These are phyloP conservation scores for Sarcophaga caerulescens DNA, from an alignment of 2,888 invertebrate species.

Conservation along the genomic window DNA sequence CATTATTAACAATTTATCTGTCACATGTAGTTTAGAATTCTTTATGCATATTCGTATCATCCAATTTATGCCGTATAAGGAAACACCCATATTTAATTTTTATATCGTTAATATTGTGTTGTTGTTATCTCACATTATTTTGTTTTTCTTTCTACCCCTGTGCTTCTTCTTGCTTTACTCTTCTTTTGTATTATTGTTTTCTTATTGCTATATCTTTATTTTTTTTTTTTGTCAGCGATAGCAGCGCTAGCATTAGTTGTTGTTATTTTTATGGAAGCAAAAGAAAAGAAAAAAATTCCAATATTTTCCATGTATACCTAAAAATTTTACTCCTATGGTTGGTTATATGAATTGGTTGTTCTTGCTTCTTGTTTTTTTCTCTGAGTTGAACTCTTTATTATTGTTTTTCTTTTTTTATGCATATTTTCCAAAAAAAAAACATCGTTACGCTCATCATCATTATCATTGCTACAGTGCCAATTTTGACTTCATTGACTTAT, in stretches of 20 bases:
- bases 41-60: no score
- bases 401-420: background rate
- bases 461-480: no score
- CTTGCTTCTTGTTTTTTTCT: slow-evolving; percentile 5
- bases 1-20: no score
- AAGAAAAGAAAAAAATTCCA: slow-evolving; percentile 15
- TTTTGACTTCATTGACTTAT: no score
- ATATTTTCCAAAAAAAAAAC: no score
- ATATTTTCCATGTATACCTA: slow-evolving; percentile 44
- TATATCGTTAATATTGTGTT: slow-evolving; percentile 13
- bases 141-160: slow-evolving; percentile 1
- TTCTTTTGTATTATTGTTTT: slow-evolving; percentile 21
- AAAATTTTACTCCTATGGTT: slow-evolving; percentile 3
- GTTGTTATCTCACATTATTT: slow-evolving; percentile 51
- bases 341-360: background rate
- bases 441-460: no score
- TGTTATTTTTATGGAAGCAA: slow-evolving; percentile 6
- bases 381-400: background rate
- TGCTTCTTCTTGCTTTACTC: slow-evolving; percentile 24
- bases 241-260: slow-evolving; percentile 13
- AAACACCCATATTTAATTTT: slow-evolving; percentile 45
- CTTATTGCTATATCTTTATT: slow-evolving; percentile 27
- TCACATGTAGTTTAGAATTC: no score
- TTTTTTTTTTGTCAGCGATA: slow-evolving; percentile 31
- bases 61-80: slow-evolving; percentile 4